These are phyloP conservation scores for Drosophila eohydei DNA, from an alignment of 2,888 invertebrate species.

Conservation along the genomic window DNA sequence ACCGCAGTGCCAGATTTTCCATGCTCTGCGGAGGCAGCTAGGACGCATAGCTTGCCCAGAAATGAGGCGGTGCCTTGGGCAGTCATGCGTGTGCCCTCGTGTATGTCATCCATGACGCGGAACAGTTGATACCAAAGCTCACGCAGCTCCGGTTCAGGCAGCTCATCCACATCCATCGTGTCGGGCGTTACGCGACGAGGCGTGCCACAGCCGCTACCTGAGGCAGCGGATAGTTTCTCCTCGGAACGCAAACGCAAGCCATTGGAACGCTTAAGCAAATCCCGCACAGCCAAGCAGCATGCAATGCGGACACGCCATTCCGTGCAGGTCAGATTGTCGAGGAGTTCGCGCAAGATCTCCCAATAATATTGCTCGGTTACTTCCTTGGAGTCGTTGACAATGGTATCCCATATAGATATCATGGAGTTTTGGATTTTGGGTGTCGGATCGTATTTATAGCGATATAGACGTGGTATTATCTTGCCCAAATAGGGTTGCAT, in stretches of 20 bases:
- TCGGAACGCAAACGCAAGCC: slow-evolving; percentile 83
- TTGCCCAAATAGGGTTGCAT: slow-evolving; percentile 92
- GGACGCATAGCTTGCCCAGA: slow-evolving; percentile 91
- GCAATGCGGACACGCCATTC: slow-evolving; percentile 97
- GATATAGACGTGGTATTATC: slow-evolving; percentile 94
- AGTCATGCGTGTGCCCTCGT: slow-evolving; percentile 92
- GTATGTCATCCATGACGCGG: slow-evolving; percentile 97
- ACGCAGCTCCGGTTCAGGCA: slow-evolving; percentile 84
- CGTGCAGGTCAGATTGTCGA: slow-evolving; percentile 91
- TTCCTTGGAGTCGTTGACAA: slow-evolving; percentile 94
- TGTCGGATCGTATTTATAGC: slow-evolving; percentile 95
- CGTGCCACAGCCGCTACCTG: slow-evolving; percentile 9
- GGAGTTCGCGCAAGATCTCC: slow-evolving; percentile 89
- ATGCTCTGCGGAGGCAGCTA: slow-evolving; percentile 88
- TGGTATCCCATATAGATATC: slow-evolving; percentile 96
- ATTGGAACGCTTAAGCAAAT: slow-evolving; percentile 89
- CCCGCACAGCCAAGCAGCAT: slow-evolving; percentile 94
- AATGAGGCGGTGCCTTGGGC: slow-evolving; percentile 90
- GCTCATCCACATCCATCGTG: slow-evolving; percentile 73
- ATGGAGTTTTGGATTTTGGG: slow-evolving; percentile 96
- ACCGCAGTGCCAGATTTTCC: slow-evolving; percentile 91
- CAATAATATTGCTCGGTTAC: slow-evolving; percentile 87
- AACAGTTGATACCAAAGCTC: slow-evolving; percentile 91
- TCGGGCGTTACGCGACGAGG: slow-evolving; percentile 40
- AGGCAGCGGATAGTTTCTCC: slow-evolving; percentile 50